phyloP scores from a whole-genome alignment of 2,888 invertebrate species.

The Agriopis leucophaearia region DNA sequence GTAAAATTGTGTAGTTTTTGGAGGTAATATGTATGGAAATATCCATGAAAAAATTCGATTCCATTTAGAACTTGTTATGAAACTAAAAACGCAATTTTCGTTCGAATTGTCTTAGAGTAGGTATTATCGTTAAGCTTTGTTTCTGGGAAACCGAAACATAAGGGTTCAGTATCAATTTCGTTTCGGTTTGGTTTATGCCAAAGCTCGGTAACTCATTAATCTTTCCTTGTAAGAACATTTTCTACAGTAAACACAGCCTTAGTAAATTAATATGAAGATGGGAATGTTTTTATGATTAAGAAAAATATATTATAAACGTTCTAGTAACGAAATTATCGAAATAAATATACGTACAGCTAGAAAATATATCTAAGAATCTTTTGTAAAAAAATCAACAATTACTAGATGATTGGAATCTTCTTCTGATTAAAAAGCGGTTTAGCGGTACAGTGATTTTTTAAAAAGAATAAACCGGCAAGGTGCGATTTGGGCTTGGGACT shows the following conservation, averaged over 20 bases:
- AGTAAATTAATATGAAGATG: neutral
- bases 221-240: constrained; percentile 16
- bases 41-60: neutral
- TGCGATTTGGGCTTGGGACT: too few relatives aligned
- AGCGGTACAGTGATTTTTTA: too few relatives aligned
- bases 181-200: constrained; percentile 23
- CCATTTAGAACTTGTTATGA: neutral
- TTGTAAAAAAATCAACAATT: too few relatives aligned
- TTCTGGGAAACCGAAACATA: constrained; percentile 29
- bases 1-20: constrained; percentile 9
- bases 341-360: too few relatives aligned
- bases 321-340: too few relatives aligned
- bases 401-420: too few relatives aligned
- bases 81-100: constrained; percentile 34
- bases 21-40: neutral
- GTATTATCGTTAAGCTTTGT: constrained; percentile 30
- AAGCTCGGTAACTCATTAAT: constrained; percentile 27
- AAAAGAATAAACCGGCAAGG: too few relatives aligned
- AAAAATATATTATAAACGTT: too few relatives aligned
- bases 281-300: neutral
- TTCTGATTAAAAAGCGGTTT: too few relatives aligned
- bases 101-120: constrained; percentile 27
- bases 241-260: constrained; percentile 4
- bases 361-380: too few relatives aligned
- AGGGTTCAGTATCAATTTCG: constrained; percentile 33